phyloP scores from a whole-genome alignment of 2,797 vertebrate species.

The Spinibarbus caldwelli region DNA sequence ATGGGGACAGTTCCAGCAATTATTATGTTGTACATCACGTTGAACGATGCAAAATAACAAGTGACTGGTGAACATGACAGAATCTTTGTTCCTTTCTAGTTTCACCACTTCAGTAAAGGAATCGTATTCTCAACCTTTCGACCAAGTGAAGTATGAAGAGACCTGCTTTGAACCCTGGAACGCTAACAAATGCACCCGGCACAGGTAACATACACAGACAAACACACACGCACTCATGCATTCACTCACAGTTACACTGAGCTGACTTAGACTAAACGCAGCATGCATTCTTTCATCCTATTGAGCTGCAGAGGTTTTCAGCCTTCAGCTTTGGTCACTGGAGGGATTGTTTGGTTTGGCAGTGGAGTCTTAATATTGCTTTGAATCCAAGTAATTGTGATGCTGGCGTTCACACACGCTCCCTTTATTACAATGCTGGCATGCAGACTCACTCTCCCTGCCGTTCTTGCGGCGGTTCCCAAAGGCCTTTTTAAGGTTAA shows the following conservation, averaged over 20 bases:
- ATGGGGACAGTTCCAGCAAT: neutral
- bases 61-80: neutral
- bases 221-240: slow-evolving; percentile 2
- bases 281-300: slow-evolving; percentile 10
- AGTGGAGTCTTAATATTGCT: slow-evolving; percentile 16
- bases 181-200: slow-evolving; percentile 79
- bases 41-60: neutral
- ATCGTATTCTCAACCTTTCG: slow-evolving; percentile 85
- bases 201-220: slow-evolving; percentile 77
- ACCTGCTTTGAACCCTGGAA: slow-evolving; percentile 79
- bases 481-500: slow-evolving; percentile 24
- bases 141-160: slow-evolving; percentile 73
- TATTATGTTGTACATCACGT: neutral
- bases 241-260: slow-evolving; percentile 24
- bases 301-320: slow-evolving; percentile 9
- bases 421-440: slow-evolving; percentile 35
- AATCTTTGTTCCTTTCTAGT: slow-evolving; percentile 68
- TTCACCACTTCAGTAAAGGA: slow-evolving; percentile 89
- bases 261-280: slow-evolving; percentile 34
- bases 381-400: slow-evolving; percentile 44
- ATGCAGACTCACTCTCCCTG: slow-evolving; percentile 19
- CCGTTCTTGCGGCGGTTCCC: slow-evolving; percentile 6
- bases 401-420: slow-evolving; percentile 34
- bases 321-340: slow-evolving; percentile 14
- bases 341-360: slow-evolving; percentile 46